Evolutionary conservation across 2,797 vertebrate species (phyloP).

Genomic region (Eleutherodactylus coqui): DNA sequence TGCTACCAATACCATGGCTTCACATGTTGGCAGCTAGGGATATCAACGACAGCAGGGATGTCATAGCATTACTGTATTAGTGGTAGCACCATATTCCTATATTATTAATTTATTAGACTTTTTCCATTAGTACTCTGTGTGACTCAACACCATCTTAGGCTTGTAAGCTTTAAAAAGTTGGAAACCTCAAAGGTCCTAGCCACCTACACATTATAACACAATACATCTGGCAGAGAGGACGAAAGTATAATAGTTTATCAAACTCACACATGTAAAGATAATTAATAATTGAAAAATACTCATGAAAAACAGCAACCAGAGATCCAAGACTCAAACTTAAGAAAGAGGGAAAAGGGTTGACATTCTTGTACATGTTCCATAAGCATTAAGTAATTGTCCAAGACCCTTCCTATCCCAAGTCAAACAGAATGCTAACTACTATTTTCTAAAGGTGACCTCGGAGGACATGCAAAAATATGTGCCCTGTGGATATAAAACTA

Average conservation of each 20-base stretch:
- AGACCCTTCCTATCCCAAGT: conserved; percentile 33
- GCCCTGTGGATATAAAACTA: conserved; percentile 67
- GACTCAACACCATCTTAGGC: too few relatives aligned
- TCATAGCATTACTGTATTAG: too few relatives aligned
- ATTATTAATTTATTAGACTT: too few relatives aligned
- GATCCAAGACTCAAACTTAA: conserved; percentile 16
- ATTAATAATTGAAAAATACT: conserved; percentile 18
- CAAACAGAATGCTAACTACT: conserved; percentile 41
- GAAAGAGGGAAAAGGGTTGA: background rate
- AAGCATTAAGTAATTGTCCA: conserved; percentile 34
- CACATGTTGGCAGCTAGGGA: too few relatives aligned
- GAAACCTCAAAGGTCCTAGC: background rate
- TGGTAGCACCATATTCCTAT: too few relatives aligned
- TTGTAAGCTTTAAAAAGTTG: too few relatives aligned
- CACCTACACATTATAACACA: background rate
- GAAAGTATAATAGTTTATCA: background rate
- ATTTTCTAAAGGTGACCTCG: conserved; percentile 51
- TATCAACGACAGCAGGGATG: too few relatives aligned
- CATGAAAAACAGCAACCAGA: background rate
- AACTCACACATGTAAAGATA: background rate
- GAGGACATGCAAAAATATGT: conserved; percentile 67
- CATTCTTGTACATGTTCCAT: conserved; percentile 46
- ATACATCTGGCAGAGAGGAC: background rate
- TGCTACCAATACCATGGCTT: too few relatives aligned
- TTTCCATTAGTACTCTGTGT: too few relatives aligned